Evolutionary conservation across 2,797 vertebrate genomes (phyloP).

Genomic region (Platalea minor): DNA sequence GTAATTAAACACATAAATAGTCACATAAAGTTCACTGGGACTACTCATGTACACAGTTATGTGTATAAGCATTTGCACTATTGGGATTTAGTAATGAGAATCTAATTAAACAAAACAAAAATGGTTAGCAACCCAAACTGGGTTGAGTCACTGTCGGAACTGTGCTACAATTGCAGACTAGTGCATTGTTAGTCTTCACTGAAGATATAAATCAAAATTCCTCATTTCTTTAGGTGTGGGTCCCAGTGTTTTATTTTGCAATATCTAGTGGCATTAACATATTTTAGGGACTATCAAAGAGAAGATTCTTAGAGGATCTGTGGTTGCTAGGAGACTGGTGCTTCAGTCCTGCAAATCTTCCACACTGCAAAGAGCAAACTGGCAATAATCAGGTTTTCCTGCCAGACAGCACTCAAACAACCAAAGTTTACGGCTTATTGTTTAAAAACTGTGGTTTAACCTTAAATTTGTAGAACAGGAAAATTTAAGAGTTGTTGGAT

Average conservation of each 20-base stretch:
- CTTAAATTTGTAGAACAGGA: neutral
- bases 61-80: neutral
- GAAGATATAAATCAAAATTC: slow-evolving; percentile 9
- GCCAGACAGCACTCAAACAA: slow-evolving; percentile 38
- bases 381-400: slow-evolving; percentile 54
- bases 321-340: slow-evolving; percentile 72
- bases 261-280: slow-evolving; percentile 61
- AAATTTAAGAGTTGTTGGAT: neutral
- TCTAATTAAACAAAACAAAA: slow-evolving; percentile 42
- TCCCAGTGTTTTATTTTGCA: slow-evolving; percentile 34
- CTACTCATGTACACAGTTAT: neutral
- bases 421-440: slow-evolving; percentile 15
- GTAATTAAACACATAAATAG: slow-evolving; percentile 53
- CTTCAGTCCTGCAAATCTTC: slow-evolving; percentile 65
- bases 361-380: slow-evolving; percentile 40
- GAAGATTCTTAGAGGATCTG: slow-evolving; percentile 64
- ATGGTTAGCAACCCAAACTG: neutral
- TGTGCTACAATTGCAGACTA: neutral
- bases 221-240: slow-evolving; percentile 12
- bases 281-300: slow-evolving; percentile 65
- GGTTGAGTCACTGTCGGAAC: neutral
- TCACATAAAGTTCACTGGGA: neutral
- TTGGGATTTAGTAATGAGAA: neutral
- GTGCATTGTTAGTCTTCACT: neutral
- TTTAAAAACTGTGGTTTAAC: neutral